Base-by-base conservation (phyloP, 1,140 invertebrate genomes). In the Panulirus ornatus region DNA sequence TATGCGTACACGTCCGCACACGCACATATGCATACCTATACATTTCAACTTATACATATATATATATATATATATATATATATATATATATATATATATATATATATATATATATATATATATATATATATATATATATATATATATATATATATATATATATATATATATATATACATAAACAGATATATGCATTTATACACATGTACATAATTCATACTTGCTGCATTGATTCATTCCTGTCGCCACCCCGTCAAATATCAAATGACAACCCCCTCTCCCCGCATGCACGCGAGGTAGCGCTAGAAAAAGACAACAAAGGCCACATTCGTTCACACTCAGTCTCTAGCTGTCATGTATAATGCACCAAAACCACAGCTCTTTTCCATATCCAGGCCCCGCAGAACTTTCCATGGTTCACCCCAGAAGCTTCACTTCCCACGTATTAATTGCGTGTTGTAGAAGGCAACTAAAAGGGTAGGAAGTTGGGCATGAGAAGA, bases 61-160 rank as follows among this genome's bases (percentile, higher is more conserved):
- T 70, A 70, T 70, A 70, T 70, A 70, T 70, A 70, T 70, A 70
- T 70, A n/a, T 70, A 70, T 70, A 70, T 70, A 70, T 70, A 70
- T 70, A n/a, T 70, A 70, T 70, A 70, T n/a, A 70, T 70, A 70
- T 70, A 70, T 70, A 70, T 70, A 70, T 70, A 70, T 70, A 70
- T 70, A 70, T n/a, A 70, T 70, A 40, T 75, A 75, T 73, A 70
- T 70, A 70, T 70, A 70, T 70, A 70, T 70, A 70, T 70, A 70
- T 70, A 70, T 70, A 70, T 70, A 70, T 70, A 70, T 70, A 70
- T 70, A 70, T 70, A 70, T 40, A 76, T 76, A 76, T 76, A 76
- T 76, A 76, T 76, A 76, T 76, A 76, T 76, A 76, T 76, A 76
- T 76, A 76, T 76, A 76, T 76, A 42, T 76, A 76, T 76, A 42